Conservation (phyloP, 2,113 vertebrate species). For the Cricetomys ansorgei region DNA sequence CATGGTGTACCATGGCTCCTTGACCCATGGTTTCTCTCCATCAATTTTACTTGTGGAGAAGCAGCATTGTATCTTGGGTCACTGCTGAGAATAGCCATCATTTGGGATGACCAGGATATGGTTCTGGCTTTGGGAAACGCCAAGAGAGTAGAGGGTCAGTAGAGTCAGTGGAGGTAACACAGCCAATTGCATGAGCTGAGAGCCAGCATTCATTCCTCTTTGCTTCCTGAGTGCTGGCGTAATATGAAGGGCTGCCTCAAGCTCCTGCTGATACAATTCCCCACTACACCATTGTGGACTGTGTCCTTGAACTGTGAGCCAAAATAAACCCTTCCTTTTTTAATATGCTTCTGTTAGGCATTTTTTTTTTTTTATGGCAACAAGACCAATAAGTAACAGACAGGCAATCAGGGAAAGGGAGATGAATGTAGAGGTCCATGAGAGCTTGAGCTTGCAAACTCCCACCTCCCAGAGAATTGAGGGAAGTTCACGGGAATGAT, state of each 20-base stretch:
- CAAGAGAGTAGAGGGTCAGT: background rate
- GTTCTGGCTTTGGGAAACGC: background rate
- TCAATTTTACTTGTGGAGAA: background rate
- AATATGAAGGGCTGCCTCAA: too few species aligned
- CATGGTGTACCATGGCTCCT: fast-evolving
- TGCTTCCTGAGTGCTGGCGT: background rate
- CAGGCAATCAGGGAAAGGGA: background rate
- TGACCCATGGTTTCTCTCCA: fast-evolving
- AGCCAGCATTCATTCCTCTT: background rate
- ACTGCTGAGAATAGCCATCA: background rate
- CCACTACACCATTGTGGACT: background rate
- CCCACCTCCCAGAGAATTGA: background rate
- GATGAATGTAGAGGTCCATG: background rate
- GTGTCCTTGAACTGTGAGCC: background rate
- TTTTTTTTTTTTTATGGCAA: too few species aligned
- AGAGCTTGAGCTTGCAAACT: background rate
- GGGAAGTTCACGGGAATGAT: too few species aligned
- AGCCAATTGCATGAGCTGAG: fast-evolving
- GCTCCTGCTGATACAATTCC: background rate
- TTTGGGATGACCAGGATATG: background rate
- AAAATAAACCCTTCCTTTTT: background rate
- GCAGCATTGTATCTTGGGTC: background rate
- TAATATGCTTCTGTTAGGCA: too few species aligned
- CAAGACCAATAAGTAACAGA: background rate
- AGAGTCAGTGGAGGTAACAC: background rate